These are phyloP conservation scores for Tyria jacobaeae DNA, from an alignment of 2,888 invertebrate species.

Conservation along the genomic window DNA sequence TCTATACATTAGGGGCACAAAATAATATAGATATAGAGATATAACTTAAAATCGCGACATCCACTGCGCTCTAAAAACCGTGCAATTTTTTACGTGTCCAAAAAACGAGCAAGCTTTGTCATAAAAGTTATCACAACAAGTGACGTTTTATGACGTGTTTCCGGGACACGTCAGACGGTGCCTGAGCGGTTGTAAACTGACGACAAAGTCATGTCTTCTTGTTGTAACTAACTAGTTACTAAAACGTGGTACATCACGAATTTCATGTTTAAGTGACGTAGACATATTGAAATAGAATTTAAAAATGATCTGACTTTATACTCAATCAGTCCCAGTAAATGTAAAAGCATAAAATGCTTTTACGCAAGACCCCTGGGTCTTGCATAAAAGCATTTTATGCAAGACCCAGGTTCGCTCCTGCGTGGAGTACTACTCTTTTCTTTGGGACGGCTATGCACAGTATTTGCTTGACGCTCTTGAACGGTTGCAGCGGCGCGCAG, in stretches of 20 bases:
- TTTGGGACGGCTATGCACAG: too few species aligned
- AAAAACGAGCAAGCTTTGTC: conserved; percentile 30
- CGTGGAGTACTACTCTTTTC: too few species aligned
- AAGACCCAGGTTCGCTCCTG: too few species aligned
- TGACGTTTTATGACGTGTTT: conserved; percentile 44
- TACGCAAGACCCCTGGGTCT: too few species aligned
- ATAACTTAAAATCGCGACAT: not conserved
- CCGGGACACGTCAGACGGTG: conserved; percentile 30
- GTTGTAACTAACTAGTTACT: conserved; percentile 5
- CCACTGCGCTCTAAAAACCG: conserved; percentile 12
- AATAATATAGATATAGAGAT: not conserved
- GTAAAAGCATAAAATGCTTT: too few species aligned
- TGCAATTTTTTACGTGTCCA: conserved; percentile 23
- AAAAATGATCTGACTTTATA: not conserved
- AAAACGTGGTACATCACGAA: conserved; percentile 3
- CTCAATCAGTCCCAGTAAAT: not conserved
- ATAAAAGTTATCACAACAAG: conserved; percentile 50
- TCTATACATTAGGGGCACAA: not conserved
- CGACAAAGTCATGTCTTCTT: conserved; percentile 20
- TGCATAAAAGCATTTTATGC: too few species aligned
- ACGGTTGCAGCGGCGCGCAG: too few species aligned
- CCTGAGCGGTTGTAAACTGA: conserved; percentile 18
- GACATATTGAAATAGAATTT: conserved; percentile 1
- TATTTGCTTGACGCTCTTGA: too few species aligned
- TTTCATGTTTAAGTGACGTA: not conserved